Evolutionary conservation across 2,797 vertebrate genomes (phyloP).

Genomic region (Vespertilio murinus): DNA sequence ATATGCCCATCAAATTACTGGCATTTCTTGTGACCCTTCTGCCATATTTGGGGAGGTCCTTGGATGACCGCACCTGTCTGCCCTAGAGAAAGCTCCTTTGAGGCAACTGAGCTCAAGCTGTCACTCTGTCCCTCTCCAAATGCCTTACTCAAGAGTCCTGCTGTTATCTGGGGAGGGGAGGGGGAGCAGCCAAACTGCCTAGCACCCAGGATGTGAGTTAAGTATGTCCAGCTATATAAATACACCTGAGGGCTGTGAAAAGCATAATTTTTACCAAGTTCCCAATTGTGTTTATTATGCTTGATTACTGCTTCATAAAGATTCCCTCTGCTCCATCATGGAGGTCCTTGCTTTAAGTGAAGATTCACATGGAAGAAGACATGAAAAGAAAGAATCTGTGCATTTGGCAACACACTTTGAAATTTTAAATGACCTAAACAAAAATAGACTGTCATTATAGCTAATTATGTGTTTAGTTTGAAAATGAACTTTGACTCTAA

Average conservation of each 20-base stretch:
- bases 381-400: constrained; percentile 44
- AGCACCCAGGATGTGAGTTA: neutral
- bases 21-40: neutral
- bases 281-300: constrained; percentile 34
- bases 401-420: constrained; percentile 38
- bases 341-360: constrained; percentile 53
- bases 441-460: constrained; percentile 65
- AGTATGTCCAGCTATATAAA: neutral
- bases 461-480: constrained; percentile 68
- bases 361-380: constrained; percentile 18
- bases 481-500: constrained; percentile 64
- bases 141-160: neutral
- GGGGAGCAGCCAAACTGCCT: neutral
- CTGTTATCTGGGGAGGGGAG: neutral
- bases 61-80: neutral
- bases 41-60: neutral
- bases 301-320: constrained; percentile 53
- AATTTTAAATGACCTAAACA: constrained; percentile 69
- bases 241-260: neutral
- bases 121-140: neutral
- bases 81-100: neutral
- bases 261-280: constrained; percentile 22
- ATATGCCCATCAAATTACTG: neutral
- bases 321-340: constrained; percentile 11
- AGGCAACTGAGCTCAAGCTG: neutral